Percentiles rank a stretch among this genome's conserved stretches.
phyloP scores from a whole-genome alignment of 1,140 invertebrate genomes.

The Adoxophyes honmai region DNA sequence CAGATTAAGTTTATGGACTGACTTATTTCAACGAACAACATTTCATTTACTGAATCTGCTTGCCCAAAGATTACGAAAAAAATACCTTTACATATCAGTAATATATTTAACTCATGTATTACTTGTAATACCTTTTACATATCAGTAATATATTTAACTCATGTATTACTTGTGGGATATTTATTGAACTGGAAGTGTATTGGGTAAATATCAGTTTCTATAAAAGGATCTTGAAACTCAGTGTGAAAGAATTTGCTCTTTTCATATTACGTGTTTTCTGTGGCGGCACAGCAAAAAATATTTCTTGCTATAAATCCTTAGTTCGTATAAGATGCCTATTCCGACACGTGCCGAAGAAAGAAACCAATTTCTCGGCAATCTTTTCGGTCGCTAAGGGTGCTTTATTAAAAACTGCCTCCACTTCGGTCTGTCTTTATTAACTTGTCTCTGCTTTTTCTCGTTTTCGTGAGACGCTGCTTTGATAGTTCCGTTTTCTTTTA shows the following conservation, averaged over 20 bases:
- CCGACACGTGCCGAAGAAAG: constrained; percentile 2
- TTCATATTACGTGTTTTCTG: neutral
- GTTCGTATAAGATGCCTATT: constrained; percentile 4
- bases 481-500: constrained; percentile 3
- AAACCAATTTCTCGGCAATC: constrained; percentile 15
- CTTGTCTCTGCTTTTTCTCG: constrained; percentile 7
- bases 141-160: too few species aligned
- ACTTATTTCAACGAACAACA: too few species aligned
- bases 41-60: too few species aligned
- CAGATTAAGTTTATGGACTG: too few species aligned
- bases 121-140: too few species aligned
- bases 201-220: too few species aligned
- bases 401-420: constrained; percentile 15
- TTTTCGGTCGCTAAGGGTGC: constrained; percentile 11
- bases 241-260: neutral
- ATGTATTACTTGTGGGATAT: too few species aligned
- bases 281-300: neutral
- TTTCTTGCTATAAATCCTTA: neutral
- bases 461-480: constrained; percentile 7
- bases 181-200: too few species aligned
- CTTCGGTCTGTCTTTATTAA: constrained; percentile 15
- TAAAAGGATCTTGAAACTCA: neutral
- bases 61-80: too few species aligned
- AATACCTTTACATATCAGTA: too few species aligned
- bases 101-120: too few species aligned